A percentile compares a stretch with the other conserved stretches of the same genome.
Evolutionary conservation across 1,140 invertebrate genomes (phyloP).

Genomic region (Drosophila funebris): DNA sequence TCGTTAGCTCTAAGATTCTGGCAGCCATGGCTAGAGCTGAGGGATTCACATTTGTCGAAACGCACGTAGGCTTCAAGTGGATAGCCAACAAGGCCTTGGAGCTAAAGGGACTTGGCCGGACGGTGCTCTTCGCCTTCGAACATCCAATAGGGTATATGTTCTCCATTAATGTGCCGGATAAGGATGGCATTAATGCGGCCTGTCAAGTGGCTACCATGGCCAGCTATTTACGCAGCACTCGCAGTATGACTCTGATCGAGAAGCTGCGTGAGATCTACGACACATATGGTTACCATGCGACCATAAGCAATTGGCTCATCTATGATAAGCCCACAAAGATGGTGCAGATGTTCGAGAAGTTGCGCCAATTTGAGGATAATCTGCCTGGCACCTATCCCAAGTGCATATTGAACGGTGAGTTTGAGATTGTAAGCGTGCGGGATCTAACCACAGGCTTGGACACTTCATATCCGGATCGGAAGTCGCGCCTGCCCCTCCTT

Average conservation of each 20-base stretch:
- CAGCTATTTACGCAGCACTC: constrained; percentile 88
- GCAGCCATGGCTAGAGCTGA: constrained; percentile 91
- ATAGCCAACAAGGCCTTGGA: constrained; percentile 96
- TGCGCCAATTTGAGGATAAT: constrained; percentile 89
- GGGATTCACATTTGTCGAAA: constrained; percentile 96
- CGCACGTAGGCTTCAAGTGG: constrained; percentile 99
- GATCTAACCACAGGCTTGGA: constrained; percentile 96
- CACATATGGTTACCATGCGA: constrained; percentile 94
- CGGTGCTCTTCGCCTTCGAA: constrained; percentile 97
- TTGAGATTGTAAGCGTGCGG: constrained; percentile 89
- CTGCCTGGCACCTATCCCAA: constrained; percentile 87
- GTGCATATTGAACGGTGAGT: constrained; percentile 88
- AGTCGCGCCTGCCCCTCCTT: constrained; percentile 90
- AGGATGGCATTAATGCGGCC: constrained; percentile 97
- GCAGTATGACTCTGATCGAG: constrained; percentile 87
- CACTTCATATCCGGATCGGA: constrained; percentile 88
- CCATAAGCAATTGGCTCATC: constrained; percentile 92
- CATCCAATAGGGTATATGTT: constrained; percentile 99
- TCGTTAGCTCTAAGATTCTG: constrained; percentile 98
- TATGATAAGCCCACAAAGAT: constrained; percentile 90
- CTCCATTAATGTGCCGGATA: constrained; percentile 93
- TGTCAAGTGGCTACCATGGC: constrained; percentile 92
- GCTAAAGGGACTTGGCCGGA: constrained; percentile 88
- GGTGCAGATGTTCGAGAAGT: constrained; percentile 90
- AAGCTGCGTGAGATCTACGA: constrained; percentile 93